These are phyloP conservation scores for Drosophila ogumai DNA, from an alignment of 1,140 invertebrate species.

Conservation along the genomic window DNA sequence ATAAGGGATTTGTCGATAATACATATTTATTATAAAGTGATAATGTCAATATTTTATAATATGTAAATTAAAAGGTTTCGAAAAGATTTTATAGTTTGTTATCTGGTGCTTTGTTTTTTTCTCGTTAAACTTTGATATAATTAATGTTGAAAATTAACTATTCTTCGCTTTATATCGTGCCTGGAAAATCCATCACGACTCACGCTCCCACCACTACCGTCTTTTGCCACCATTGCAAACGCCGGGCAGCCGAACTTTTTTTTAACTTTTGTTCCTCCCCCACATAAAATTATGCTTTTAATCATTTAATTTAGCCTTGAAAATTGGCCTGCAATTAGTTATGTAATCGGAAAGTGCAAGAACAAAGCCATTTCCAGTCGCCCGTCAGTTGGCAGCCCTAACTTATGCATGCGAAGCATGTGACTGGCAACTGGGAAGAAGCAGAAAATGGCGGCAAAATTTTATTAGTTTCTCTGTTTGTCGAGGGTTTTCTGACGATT, in stretches of 20 bases:
- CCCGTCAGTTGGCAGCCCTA: constrained; percentile 45
- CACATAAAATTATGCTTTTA: background rate
- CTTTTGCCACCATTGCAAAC: constrained; percentile 11
- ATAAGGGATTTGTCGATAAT: too few relatives aligned
- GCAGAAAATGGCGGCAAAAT: constrained; percentile 76
- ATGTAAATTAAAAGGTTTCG: too few relatives aligned
- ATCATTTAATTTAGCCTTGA: background rate
- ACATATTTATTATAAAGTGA: too few relatives aligned
- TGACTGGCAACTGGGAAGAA: constrained; percentile 49
- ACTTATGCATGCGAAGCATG: constrained; percentile 19
- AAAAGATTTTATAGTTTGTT: too few relatives aligned
- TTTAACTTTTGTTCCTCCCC: background rate
- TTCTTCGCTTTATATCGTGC: background rate
- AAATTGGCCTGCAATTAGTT: constrained; percentile 32
- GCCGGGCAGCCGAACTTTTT: constrained; percentile 7
- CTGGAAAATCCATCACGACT: background rate
- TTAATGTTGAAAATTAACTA: too few relatives aligned
- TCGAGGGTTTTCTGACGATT: background rate
- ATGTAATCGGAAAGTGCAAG: constrained; percentile 42
- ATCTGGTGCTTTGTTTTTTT: too few relatives aligned
- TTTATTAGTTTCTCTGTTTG: constrained; percentile 28
- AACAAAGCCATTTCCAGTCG: constrained; percentile 27
- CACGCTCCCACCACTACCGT: constrained; percentile 21
- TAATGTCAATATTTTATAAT: too few relatives aligned
- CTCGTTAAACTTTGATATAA: too few relatives aligned